A percentile compares a stretch with the other conserved stretches of the same genome.
Evolutionary conservation across 2,113 vertebrate genomes (phyloP).

Genomic region (Thunnus thynnus): DNA sequence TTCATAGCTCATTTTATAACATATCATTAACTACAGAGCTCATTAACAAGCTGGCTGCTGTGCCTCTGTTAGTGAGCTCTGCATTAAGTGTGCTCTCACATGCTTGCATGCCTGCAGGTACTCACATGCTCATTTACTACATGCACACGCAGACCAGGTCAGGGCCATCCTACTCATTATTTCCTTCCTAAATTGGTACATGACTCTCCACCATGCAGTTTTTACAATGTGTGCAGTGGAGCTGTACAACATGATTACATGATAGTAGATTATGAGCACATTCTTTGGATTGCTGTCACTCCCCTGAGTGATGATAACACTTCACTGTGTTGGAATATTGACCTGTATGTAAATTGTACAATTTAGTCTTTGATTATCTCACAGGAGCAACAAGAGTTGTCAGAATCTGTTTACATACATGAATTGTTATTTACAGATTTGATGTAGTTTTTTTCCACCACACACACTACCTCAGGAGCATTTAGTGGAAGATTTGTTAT

Average conservation of each 20-base stretch:
- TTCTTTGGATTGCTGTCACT: slow-evolving; percentile 39
- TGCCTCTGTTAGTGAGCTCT: slow-evolving; percentile 18
- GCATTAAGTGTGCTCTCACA: neutral
- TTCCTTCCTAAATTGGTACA: neutral
- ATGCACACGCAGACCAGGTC: slow-evolving; percentile 13
- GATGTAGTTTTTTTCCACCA: neutral
- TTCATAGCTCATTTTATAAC: slow-evolving; percentile 5
- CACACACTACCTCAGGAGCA: neutral
- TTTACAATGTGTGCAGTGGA: slow-evolving; percentile 1
- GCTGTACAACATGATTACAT: slow-evolving; percentile 16
- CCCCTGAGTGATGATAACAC: neutral
- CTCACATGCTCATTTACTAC: neutral
- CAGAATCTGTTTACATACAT: neutral
- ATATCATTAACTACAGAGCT: slow-evolving; percentile 29
- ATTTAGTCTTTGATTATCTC: neutral
- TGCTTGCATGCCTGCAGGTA: slow-evolving; percentile 32
- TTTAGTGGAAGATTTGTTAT: neutral
- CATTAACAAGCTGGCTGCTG: slow-evolving; percentile 14
- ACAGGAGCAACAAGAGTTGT: neutral
- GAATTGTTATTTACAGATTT: neutral
- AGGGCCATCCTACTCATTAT: slow-evolving; percentile 10
- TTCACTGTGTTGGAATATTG: slow-evolving; percentile 5
- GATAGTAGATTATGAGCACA: slow-evolving; percentile 8
- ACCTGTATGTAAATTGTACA: slow-evolving; percentile 3
- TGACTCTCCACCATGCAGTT: neutral